Evolutionary conservation across 1,140 invertebrate genomes (phyloP).

Genomic region (Polyergus mexicanus): DNA sequence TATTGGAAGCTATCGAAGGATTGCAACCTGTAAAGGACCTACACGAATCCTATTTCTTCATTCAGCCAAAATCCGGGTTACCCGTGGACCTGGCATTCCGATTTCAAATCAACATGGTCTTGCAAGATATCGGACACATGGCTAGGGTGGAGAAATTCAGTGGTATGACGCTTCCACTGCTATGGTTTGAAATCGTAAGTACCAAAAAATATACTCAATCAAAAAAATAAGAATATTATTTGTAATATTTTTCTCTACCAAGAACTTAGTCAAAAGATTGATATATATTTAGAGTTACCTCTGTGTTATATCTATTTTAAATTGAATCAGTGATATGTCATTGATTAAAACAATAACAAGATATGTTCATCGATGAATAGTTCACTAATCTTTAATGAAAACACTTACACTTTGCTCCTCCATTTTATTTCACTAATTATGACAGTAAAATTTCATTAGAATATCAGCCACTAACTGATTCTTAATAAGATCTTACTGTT

Average conservation of each 20-base stretch:
- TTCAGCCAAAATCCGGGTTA: constrained; percentile 92
- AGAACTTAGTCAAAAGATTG: background rate
- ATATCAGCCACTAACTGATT: too few relatives aligned
- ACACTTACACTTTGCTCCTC: too few relatives aligned
- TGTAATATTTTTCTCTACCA: background rate
- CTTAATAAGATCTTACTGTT: too few relatives aligned
- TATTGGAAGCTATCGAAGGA: constrained; percentile 91
- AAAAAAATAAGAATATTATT: too few relatives aligned
- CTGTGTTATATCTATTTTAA: too few relatives aligned
- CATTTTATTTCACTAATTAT: too few relatives aligned
- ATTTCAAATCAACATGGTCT: constrained; percentile 94
- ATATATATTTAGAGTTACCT: background rate
- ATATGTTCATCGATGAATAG: too few relatives aligned
- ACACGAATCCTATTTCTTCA: constrained; percentile 91
- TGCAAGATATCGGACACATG: constrained; percentile 89
- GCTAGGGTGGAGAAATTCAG: constrained; percentile 89
- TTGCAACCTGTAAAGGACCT: constrained; percentile 89
- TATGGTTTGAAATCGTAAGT: constrained; percentile 96
- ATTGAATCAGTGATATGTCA: too few relatives aligned
- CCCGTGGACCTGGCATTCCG: constrained; percentile 91
- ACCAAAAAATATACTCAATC: background rate
- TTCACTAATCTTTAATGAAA: too few relatives aligned
- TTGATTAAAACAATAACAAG: too few relatives aligned
- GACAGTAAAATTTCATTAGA: too few relatives aligned
- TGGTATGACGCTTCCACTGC: constrained; percentile 90